Evolutionary conservation across 2,113 vertebrate genomes (phyloP), one percentile per base, ranked within the genome.

Genomic region (Stomatorhinus ivindoensis): DNA sequence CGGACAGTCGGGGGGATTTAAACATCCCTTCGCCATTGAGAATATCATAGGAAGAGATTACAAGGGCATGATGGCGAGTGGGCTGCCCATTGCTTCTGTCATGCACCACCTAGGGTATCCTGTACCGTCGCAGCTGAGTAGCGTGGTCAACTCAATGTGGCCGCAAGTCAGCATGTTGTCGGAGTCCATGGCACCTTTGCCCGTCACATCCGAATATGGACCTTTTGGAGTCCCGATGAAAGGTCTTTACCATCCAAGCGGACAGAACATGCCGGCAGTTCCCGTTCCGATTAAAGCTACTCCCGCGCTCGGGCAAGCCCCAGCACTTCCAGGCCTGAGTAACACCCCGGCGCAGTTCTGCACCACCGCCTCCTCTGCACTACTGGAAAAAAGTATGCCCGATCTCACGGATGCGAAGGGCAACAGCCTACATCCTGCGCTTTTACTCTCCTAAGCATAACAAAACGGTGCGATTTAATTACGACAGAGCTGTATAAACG

Each of bases 81-180:
- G 98, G 84, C 94, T 99, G 90, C 98, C 98, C 4, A 92, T 99
- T 92, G 97, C 97, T 31, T 98, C 98, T 0, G 97, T 99, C 93
- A 99, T 99, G 98, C 98, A 99, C 92, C 97, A 97, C 90, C 93
- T 99, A 90, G 98, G 98, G 76, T 99, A 99, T 92, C 97, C 98
- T 0, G 96, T 99, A 88, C 96, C 97, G 0, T 92, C 97, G 58
- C 98, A 98, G 91, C 96, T 99, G 42, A 96, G 97, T 92, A 96
- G 97, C 89, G 94, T 99, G 92, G 97, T 99, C 89, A 95, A 97
- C 92, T 98, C 98, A 3, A 95, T 99, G 95, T 99, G 98, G 98
- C 98, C 98, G 1, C 98, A 98, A 90, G 96, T 99, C 76, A 97
- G 98, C 21, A 95, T 98, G 93, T 95, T 99, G 87, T 94, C 96